phyloP scores from a whole-genome alignment of 2,797 vertebrate genomes.

The Pseudochaenichthys georgianus region DNA sequence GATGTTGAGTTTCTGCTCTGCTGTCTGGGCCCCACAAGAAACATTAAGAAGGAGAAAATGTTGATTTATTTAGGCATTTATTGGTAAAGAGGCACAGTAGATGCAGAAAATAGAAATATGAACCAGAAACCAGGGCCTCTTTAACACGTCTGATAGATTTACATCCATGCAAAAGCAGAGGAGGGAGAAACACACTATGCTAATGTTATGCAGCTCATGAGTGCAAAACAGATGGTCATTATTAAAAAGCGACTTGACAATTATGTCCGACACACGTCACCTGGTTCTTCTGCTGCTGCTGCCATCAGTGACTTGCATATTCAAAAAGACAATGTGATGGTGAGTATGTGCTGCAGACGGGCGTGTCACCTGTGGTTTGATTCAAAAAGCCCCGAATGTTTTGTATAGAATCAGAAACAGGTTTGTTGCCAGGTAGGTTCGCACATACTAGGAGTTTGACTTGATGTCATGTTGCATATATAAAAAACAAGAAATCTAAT shows the following conservation, averaged over 20 bases:
- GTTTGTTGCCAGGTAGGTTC: too few relatives aligned
- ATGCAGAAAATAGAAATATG: too few relatives aligned
- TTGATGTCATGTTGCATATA: too few relatives aligned
- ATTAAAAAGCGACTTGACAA: slow-evolving; percentile 12
- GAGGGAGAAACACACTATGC: neutral
- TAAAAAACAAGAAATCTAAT: too few relatives aligned
- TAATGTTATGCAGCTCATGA: slow-evolving; percentile 25
- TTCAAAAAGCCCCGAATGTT: slow-evolving; percentile 5
- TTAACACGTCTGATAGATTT: too few relatives aligned
- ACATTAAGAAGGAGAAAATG: too few relatives aligned
- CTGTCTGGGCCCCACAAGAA: neutral
- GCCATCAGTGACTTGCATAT: neutral
- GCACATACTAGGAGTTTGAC: too few relatives aligned
- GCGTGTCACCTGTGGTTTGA: slow-evolving; percentile 29
- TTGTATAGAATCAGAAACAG: neutral
- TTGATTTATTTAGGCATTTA: neutral
- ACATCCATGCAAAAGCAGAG: neutral
- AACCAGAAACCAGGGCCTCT: neutral
- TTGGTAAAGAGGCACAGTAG: neutral
- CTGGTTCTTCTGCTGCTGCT: neutral
- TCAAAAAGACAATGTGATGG: neutral
- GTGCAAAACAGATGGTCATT: slow-evolving; percentile 38
- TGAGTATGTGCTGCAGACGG: neutral
- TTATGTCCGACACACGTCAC: slow-evolving; percentile 13
- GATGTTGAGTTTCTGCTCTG: neutral